Evolutionary conservation across 1,140 invertebrate species (phyloP).

Genomic region (Drosophila paulistorum): DNA sequence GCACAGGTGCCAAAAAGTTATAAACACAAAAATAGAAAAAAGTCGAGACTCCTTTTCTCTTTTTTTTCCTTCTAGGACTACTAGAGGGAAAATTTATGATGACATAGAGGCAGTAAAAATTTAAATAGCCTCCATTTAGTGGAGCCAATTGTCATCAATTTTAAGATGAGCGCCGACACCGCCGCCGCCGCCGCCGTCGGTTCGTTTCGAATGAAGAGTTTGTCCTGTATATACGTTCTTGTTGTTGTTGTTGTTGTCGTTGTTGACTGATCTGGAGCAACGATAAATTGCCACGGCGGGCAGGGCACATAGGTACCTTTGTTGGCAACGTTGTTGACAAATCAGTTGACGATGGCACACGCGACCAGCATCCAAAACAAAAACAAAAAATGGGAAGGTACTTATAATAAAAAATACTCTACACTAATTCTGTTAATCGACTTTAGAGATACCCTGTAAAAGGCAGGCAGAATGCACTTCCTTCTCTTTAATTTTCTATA

Average conservation of each 20-base stretch:
- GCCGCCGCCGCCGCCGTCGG: not conserved
- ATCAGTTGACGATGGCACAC: conserved; percentile 76
- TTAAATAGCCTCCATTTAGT: conserved; percentile 78
- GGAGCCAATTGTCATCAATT: conserved; percentile 60
- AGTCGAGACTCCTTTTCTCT: not conserved
- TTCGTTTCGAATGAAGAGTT: conserved; percentile 26
- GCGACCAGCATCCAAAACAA: conserved; percentile 41
- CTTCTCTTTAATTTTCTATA: no score
- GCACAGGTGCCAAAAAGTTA: conserved; percentile 50
- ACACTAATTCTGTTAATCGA: no score
- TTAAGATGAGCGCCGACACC: conserved; percentile 58
- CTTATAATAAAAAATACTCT: conserved; percentile 1
- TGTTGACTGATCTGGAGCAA: conserved; percentile 76
- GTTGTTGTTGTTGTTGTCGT: conserved; percentile 49
- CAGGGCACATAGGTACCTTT: conserved; percentile 54
- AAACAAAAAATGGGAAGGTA: not conserved
- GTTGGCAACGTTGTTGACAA: conserved; percentile 76
- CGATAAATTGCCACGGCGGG: conserved; percentile 55
- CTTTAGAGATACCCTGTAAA: no score
- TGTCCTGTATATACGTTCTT: conserved; percentile 41
- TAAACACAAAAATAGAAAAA: conserved; percentile 23
- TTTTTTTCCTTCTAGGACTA: not conserved
- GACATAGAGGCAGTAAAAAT: conserved; percentile 71
- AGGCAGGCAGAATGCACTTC: no score
- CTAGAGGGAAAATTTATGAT: conserved; percentile 55